A percentile compares a stretch with the other conserved stretches of the same genome.
phyloP scores from a whole-genome alignment of 2,113 vertebrate genomes.

The Tachysurus fulvidraco region DNA sequence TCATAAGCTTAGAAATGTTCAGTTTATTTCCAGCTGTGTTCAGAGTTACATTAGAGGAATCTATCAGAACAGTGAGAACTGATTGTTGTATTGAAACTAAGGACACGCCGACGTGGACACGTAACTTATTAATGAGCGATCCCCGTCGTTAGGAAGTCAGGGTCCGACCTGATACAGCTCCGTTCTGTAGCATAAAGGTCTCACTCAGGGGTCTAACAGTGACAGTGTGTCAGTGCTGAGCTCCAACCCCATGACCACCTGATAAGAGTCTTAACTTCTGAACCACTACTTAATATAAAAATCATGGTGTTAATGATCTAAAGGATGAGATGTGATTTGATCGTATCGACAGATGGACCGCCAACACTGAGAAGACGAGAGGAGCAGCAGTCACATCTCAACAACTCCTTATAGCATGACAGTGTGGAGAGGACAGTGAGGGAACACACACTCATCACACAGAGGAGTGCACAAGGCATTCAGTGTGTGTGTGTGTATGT shows the following conservation, averaged over 20 bases:
- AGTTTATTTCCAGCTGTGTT: not conserved
- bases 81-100: not conserved
- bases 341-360: conserved; percentile 62
- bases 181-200: not conserved
- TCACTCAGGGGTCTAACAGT: not conserved
- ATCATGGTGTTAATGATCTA: not conserved
- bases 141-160: too few relatives aligned
- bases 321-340: not conserved
- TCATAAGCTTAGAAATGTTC: not conserved
- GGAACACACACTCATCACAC: not conserved
- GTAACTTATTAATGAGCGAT: too few relatives aligned
- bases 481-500: too few relatives aligned
- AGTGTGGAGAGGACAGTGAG: not conserved
- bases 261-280: not conserved
- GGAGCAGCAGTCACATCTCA: conserved; percentile 36
- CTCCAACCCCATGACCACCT: not conserved
- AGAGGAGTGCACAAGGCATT: not conserved
- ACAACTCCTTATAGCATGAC: conserved; percentile 53
- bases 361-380: conserved; percentile 45
- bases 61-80: not conserved
- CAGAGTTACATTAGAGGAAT: not conserved
- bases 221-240: too few relatives aligned
- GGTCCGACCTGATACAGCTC: not conserved
- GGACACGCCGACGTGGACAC: not conserved
- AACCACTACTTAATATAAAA: not conserved